These are phyloP conservation scores for Drosophila stalkeri DNA, from an alignment of 2,888 invertebrate species.

Conservation along the genomic window DNA sequence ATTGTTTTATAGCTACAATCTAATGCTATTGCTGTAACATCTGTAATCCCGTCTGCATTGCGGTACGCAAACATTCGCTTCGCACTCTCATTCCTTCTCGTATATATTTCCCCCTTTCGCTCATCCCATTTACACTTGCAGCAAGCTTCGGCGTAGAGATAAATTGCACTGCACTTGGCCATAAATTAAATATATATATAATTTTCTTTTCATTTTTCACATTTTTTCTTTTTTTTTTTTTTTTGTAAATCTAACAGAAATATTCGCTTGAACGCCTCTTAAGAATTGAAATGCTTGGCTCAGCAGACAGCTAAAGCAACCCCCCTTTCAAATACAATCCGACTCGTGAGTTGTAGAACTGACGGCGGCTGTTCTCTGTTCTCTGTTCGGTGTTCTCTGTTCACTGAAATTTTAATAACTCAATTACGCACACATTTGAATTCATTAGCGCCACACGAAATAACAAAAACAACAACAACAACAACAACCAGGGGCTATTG, in stretches of 20 bases:
- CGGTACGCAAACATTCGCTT: slow-evolving; percentile 28
- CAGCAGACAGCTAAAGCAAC: slow-evolving; percentile 5
- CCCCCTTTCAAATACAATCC: neutral
- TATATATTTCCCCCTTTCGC: slow-evolving; percentile 10
- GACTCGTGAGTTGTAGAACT: slow-evolving; percentile 22
- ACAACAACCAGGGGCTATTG: slow-evolving; percentile 30
- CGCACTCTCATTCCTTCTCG: neutral
- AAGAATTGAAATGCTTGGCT: slow-evolving; percentile 62
- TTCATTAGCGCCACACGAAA: slow-evolving; percentile 78
- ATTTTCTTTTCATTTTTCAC: slow-evolving; percentile 14
- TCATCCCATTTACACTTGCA: slow-evolving; percentile 52
- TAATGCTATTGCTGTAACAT: slow-evolving; percentile 16
- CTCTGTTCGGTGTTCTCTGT: slow-evolving; percentile 55
- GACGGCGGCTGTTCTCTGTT: slow-evolving; percentile 51
- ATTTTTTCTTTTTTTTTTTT: neutral
- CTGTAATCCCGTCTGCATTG: slow-evolving; percentile 55
- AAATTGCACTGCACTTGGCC: slow-evolving; percentile 61
- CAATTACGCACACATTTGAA: slow-evolving; percentile 84
- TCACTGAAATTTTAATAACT: slow-evolving; percentile 82
- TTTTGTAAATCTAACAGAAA: slow-evolving; percentile 43
- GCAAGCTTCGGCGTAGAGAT: slow-evolving; percentile 37
- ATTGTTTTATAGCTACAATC: slow-evolving; percentile 14
- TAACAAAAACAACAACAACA: slow-evolving; percentile 40
- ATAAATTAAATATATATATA: slow-evolving; percentile 69
- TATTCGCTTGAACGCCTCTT: slow-evolving; percentile 69